These are phyloP conservation scores for Callipepla californica DNA, from an alignment of 2,113 vertebrate species.

Conservation along the genomic window DNA sequence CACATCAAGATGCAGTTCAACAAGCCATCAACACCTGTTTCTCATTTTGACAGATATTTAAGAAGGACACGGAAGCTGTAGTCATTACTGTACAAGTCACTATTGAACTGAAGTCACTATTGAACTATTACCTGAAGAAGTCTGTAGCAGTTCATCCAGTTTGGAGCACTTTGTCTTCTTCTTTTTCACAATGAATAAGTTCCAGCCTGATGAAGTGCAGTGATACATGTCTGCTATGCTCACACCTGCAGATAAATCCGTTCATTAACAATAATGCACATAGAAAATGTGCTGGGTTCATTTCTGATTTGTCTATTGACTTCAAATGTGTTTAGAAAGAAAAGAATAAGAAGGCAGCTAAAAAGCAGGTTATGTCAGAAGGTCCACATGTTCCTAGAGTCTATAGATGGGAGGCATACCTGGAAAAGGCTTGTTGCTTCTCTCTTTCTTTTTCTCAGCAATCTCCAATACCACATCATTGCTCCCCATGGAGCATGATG, in stretches of 20 bases:
- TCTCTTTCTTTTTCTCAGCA: neutral
- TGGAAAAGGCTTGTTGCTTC: neutral
- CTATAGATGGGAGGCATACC: neutral
- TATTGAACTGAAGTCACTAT: neutral
- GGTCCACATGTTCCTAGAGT: accelerated
- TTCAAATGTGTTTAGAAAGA: neutral
- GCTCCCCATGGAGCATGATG: neutral
- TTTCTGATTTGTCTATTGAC: neutral
- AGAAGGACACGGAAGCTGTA: neutral
- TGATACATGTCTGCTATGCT: neutral
- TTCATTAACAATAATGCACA: neutral
- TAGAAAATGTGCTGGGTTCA: neutral
- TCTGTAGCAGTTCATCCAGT: conserved; percentile 46
- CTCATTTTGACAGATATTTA: neutral
- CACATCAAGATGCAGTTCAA: neutral
- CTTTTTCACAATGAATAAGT: neutral
- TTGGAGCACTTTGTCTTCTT: conserved; percentile 54
- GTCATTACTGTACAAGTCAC: neutral
- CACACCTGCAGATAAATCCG: conserved; percentile 47
- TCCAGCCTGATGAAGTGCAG: conserved; percentile 59
- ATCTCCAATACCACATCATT: neutral
- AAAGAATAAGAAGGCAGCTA: neutral
- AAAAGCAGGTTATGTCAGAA: neutral
- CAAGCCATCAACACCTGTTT: neutral
- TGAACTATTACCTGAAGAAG: conserved; percentile 71